These are phyloP conservation scores for Onthophagus sagittarius DNA, from an alignment of 2,888 invertebrate genomes.

Conservation along the genomic window DNA sequence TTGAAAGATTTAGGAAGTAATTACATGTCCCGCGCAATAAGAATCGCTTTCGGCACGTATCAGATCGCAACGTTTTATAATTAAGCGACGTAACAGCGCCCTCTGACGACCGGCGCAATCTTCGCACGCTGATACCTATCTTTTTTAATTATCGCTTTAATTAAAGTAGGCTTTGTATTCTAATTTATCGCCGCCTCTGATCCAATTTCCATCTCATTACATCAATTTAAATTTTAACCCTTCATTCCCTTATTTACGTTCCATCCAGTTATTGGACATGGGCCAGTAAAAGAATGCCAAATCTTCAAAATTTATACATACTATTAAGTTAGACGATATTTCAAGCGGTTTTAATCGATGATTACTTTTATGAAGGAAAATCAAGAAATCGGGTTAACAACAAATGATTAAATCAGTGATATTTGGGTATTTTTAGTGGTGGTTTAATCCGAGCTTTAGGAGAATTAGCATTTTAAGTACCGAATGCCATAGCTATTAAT, in stretches of 20 bases:
- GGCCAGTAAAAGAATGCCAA: neutral
- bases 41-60: neutral
- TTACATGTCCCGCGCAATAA: neutral
- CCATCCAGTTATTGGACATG: neutral
- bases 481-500: constrained; percentile 28
- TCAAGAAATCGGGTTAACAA: neutral
- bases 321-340: neutral
- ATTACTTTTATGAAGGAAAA: neutral
- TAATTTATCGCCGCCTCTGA: constrained; percentile 45
- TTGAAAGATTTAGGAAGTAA: neutral
- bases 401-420: neutral
- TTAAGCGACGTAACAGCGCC: neutral
- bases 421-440: neutral
- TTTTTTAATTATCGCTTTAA: constrained; percentile 48
- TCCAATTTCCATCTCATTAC: constrained; percentile 48
- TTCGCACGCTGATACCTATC: constrained; percentile 36
- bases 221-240: constrained; percentile 45
- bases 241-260: constrained; percentile 21
- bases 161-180: constrained; percentile 47
- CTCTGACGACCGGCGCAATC: neutral
- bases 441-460: constrained; percentile 19
- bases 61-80: neutral
- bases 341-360: neutral
- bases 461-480: constrained; percentile 23
- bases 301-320: neutral